A percentile compares a stretch with the other conserved stretches of the same genome.
Conservation (phyloP, 2,113 vertebrate species). For the Tor tambroides region DNA sequence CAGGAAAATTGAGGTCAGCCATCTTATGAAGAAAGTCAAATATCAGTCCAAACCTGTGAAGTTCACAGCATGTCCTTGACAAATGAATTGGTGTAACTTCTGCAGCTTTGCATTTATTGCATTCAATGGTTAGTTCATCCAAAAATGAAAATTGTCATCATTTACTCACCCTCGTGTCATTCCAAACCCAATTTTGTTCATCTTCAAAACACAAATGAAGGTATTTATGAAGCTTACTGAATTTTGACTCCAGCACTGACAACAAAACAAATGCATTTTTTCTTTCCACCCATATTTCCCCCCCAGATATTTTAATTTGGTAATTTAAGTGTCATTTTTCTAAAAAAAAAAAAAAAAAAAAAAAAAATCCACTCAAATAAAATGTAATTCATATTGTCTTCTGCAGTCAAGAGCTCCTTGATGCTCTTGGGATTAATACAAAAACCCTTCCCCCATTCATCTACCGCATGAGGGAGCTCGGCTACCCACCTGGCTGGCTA, state of each 20-base stretch:
- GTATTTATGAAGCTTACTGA: neutral
- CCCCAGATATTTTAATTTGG: neutral
- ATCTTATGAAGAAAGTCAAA: neutral
- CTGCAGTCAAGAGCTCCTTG: slow-evolving; percentile 86
- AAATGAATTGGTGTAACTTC: neutral
- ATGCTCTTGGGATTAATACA: slow-evolving; percentile 86
- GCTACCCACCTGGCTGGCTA: slow-evolving; percentile 97
- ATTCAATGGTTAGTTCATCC: neutral
- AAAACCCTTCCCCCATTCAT: slow-evolving; percentile 91
- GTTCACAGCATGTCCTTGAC: neutral
- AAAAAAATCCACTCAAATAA: neutral
- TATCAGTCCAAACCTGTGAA: neutral
- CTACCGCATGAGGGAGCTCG: slow-evolving; percentile 95
- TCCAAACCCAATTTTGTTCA: neutral
- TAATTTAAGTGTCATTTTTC: neutral
- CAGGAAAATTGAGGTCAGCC: slow-evolving; percentile 89
- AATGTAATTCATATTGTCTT: neutral
- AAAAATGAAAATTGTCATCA: neutral
- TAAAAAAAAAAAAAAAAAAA: too few relatives aligned
- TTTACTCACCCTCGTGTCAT: too few relatives aligned
- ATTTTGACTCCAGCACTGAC: neutral
- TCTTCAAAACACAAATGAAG: neutral
- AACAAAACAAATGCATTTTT: neutral
- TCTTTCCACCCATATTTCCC: neutral
- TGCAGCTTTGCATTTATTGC: neutral